Evolutionary conservation across 2,113 vertebrate species (phyloP).

Genomic region (Gambusia holbrooki): DNA sequence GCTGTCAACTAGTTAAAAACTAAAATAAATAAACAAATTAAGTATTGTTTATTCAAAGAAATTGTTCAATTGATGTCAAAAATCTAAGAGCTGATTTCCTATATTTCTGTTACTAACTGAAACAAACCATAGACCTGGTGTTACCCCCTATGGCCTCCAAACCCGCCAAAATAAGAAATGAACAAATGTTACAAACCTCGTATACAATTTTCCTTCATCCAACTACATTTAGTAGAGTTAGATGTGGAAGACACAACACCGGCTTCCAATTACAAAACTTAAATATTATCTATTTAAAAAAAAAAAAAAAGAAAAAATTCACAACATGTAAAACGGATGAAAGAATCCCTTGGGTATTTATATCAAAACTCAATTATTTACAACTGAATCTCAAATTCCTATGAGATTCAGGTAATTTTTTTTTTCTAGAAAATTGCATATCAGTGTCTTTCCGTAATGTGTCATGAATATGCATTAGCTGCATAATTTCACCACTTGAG

Average conservation of each 20-base stretch:
- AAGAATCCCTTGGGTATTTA: slow-evolving; percentile 29
- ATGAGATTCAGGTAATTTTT: slow-evolving; percentile 29
- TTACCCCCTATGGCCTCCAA: too few relatives aligned
- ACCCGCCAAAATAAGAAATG: too few relatives aligned
- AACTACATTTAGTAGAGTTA: slow-evolving; percentile 15
- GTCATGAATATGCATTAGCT: slow-evolving; percentile 38
- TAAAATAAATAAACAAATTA: background rate
- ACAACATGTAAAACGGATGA: slow-evolving; percentile 30
- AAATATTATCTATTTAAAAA: slow-evolving; percentile 22
- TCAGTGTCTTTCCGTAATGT: slow-evolving; percentile 38
- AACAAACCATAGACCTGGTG: too few relatives aligned
- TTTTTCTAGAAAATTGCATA: slow-evolving; percentile 70
- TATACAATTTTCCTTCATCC: background rate
- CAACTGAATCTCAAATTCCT: slow-evolving; percentile 64
- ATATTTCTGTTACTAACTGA: slow-evolving; percentile 7
- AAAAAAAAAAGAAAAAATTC: slow-evolving; percentile 19
- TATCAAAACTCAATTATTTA: slow-evolving; percentile 75
- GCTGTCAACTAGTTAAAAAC: slow-evolving; percentile 2
- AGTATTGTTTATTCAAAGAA: slow-evolving; percentile 6
- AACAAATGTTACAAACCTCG: slow-evolving; percentile 4
- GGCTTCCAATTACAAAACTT: slow-evolving; percentile 37
- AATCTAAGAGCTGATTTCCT: slow-evolving; percentile 10
- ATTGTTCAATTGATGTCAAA: background rate
- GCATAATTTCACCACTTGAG: slow-evolving; percentile 29
- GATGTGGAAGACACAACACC: slow-evolving; percentile 20